Percentiles rank a stretch among this genome's conserved stretches.
Conservation (phyloP, 1,140 invertebrate genomes). For the Papilio glaucus region DNA sequence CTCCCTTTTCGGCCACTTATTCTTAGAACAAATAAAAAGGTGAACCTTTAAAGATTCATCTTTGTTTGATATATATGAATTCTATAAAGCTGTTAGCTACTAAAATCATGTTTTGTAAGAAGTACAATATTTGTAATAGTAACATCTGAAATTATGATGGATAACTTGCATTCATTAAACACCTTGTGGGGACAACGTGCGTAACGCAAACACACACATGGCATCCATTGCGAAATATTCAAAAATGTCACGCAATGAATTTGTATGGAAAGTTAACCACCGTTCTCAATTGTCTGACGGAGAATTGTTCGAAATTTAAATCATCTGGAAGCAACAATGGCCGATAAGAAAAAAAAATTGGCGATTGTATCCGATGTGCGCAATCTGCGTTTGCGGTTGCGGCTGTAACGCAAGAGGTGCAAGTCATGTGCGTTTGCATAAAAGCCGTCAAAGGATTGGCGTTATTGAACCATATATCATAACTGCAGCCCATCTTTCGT, state of each 20-base stretch:
- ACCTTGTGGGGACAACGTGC: constrained; percentile 25
- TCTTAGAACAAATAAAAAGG: no score
- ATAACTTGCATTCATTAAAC: constrained; percentile 18
- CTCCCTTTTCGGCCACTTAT: no score
- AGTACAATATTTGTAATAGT: neutral
- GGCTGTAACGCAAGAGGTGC: constrained; percentile 55
- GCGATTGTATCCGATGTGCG: constrained; percentile 40
- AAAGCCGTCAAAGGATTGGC: constrained; percentile 60
- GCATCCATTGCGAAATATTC: constrained; percentile 23
- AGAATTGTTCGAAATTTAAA: constrained; percentile 35
- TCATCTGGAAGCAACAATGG: constrained; percentile 50
- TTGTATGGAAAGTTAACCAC: constrained; percentile 25
- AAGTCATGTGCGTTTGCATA: constrained; percentile 66
- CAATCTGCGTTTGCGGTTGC: constrained; percentile 68
- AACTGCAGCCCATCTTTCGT: constrained; percentile 35
- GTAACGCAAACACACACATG: constrained; percentile 8
- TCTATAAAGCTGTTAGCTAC: neutral
- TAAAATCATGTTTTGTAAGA: neutral
- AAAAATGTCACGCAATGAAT: constrained; percentile 33
- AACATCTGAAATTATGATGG: constrained; percentile 9
- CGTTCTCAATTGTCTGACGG: neutral
- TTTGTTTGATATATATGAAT: neutral
- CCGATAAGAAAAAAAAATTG: constrained; percentile 22
- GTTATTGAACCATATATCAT: constrained; percentile 48
- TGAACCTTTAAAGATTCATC: no score